Conservation (phyloP, 2,113 vertebrate genomes). For the Muntiacus reevesi region DNA sequence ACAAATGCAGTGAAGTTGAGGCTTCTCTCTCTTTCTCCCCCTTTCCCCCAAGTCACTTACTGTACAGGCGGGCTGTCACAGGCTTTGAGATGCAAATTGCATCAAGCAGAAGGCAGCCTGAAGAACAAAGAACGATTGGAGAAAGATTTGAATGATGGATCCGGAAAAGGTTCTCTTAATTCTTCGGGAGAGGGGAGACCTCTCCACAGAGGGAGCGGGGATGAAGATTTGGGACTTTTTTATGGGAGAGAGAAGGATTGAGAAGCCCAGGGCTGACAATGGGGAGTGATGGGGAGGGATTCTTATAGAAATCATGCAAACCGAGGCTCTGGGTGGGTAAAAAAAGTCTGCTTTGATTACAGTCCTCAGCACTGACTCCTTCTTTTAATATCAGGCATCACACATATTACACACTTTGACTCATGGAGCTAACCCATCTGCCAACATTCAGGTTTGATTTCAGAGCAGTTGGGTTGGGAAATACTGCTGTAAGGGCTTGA, state of each 20-base stretch:
- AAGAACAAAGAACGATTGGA: constrained; percentile 64
- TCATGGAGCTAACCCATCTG: neutral
- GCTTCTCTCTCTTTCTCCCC: neutral
- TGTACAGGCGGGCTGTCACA: constrained; percentile 48
- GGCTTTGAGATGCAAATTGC: constrained; percentile 72
- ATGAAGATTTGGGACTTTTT: neutral
- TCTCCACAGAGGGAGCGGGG: neutral
- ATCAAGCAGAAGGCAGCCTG: constrained; percentile 39
- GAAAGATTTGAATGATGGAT: constrained; percentile 65
- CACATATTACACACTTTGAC: neutral
- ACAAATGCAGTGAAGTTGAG: constrained; percentile 44
- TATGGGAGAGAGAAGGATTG: neutral
- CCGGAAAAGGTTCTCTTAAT: constrained; percentile 41
- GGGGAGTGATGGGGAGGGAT: neutral
- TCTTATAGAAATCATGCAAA: neutral
- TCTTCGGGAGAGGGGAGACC: neutral
- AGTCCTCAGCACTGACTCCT: neutral
- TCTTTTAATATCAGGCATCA: neutral
- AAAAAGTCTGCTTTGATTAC: neutral
- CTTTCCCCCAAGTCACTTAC: constrained; percentile 44
- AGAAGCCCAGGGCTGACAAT: neutral
- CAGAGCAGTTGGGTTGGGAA: neutral
- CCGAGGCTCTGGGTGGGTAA: neutral
- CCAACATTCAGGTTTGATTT: neutral
- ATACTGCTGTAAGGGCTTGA: neutral